Evolutionary conservation across 1,140 invertebrate species (phyloP).

Genomic region (Drusus annulatus): DNA sequence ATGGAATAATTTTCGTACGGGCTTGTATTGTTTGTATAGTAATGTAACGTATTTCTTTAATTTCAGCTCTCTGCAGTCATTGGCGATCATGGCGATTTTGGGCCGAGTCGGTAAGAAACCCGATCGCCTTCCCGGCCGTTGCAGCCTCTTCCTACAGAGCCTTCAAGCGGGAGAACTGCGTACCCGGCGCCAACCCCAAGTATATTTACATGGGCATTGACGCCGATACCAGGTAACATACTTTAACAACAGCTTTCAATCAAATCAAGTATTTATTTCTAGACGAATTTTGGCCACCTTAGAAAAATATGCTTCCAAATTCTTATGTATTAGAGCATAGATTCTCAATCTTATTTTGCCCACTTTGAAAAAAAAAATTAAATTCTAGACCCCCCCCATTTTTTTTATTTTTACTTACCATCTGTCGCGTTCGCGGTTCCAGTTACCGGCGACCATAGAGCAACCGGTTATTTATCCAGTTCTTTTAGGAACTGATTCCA

Average conservation of each 20-base stretch:
- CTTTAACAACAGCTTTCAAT: not conserved
- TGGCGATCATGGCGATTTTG: conserved; percentile 77
- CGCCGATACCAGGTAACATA: conserved; percentile 64
- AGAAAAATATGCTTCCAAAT: not conserved
- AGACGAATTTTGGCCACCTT: not conserved
- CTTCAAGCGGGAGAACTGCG: conserved; percentile 65
- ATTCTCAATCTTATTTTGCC: no score
- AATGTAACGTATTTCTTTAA: conserved; percentile 28
- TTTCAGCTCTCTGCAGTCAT: conserved; percentile 78
- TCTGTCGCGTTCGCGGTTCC: no score
- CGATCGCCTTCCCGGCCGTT: conserved; percentile 71
- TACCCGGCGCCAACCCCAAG: conserved; percentile 58
- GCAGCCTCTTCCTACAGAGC: conserved; percentile 71
- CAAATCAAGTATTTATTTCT: no score
- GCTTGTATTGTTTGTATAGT: no score
- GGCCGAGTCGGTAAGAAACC: conserved; percentile 75
- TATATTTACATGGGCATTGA: conserved; percentile 68
- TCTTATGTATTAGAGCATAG: no score
- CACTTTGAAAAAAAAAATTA: no score
- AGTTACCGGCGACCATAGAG: no score
- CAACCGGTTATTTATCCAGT: no score
- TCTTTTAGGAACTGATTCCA: no score
- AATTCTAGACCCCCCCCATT: no score
- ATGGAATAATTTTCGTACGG: no score
- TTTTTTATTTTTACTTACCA: no score